These are phyloP conservation scores for Apamea crenata DNA, from an alignment of 2,888 invertebrate genomes.

Conservation along the genomic window DNA sequence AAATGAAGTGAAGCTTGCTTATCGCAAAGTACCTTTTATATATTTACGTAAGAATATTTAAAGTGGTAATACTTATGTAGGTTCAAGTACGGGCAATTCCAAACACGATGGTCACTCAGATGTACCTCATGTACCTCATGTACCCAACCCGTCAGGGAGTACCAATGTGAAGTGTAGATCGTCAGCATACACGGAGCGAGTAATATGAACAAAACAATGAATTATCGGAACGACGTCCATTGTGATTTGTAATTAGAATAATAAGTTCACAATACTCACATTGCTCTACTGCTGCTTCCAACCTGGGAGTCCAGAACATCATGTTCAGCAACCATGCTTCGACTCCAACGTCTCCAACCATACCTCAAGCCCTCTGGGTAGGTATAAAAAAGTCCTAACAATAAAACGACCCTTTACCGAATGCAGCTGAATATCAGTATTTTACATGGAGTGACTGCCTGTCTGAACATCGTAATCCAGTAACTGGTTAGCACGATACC, in stretches of 20 bases:
- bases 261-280: not conserved
- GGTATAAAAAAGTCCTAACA: no score
- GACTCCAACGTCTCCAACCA: no score
- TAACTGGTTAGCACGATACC: not conserved
- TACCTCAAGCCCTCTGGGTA: no score
- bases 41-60: not conserved
- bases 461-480: not conserved
- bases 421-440: not conserved
- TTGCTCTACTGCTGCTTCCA: not conserved
- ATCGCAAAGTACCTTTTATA: not conserved
- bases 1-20: not conserved
- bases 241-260: no score
- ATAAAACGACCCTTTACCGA: not conserved
- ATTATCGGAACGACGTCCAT: not conserved
- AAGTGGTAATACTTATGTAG: slow-evolving; percentile 7
- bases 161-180: no score
- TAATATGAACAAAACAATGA: no score
- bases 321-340: not conserved
- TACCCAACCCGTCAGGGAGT: no score
- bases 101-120: not conserved
- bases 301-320: not conserved
- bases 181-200: no score
- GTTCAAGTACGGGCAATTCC: not conserved
- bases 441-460: no score
- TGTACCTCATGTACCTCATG: no score